These are phyloP conservation scores for Leuciscus waleckii DNA, from an alignment of 2,797 vertebrate genomes.

Conservation along the genomic window DNA sequence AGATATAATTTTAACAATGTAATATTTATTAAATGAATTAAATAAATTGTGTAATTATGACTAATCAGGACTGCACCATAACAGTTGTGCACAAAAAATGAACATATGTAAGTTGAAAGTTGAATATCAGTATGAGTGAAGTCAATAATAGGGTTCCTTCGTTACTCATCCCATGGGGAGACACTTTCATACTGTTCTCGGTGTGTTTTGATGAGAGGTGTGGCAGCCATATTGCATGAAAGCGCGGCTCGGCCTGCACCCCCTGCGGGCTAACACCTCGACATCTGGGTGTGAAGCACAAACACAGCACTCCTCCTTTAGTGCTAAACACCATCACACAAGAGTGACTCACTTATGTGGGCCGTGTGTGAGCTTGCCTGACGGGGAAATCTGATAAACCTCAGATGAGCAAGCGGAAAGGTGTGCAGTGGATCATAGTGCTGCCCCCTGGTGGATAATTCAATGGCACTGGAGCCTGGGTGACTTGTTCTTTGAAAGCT, in stretches of 20 bases:
- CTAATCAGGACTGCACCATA: neutral
- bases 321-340: conserved; percentile 29
- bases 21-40: no score
- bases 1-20: neutral
- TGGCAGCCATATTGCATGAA: conserved; percentile 43
- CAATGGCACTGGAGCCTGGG: neutral
- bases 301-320: conserved; percentile 33
- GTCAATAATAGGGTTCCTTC: conserved; percentile 14
- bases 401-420: neutral
- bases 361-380: conserved; percentile 18
- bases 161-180: neutral
- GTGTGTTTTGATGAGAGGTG: conserved; percentile 54
- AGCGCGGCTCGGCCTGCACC: conserved; percentile 42
- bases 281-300: conserved; percentile 51
- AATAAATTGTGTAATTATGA: neutral
- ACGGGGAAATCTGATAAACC: conserved; percentile 15
- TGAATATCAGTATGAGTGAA: neutral
- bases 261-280: conserved; percentile 55
- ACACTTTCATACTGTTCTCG: neutral
- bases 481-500: neutral
- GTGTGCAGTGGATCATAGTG: neutral
- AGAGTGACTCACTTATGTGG: conserved; percentile 28
- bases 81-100: no score
- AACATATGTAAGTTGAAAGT: neutral
- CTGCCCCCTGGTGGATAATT: conserved; percentile 48